These are phyloP conservation scores for Zosterops borbonicus DNA, from an alignment of 2,113 vertebrate genomes.

Conservation along the genomic window DNA sequence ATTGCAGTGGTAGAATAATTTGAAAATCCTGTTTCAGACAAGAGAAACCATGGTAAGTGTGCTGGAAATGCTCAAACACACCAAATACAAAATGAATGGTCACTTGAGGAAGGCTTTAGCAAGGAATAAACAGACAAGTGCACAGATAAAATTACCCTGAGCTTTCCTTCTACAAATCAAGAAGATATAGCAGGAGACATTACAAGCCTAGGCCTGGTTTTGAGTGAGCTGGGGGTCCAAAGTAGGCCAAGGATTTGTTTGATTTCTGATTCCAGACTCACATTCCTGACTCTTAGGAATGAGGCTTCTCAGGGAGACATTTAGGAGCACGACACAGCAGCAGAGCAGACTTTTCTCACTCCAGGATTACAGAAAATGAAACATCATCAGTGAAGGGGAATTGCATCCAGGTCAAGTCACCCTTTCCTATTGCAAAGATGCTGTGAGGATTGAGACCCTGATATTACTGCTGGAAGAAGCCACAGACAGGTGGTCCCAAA, in stretches of 20 bases:
- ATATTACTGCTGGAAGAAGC: not conserved
- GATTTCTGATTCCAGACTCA: not conserved
- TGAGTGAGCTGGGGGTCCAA: not conserved
- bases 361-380: not conserved
- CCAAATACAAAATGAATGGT: not conserved
- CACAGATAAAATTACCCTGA: not conserved
- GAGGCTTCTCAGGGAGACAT: not conserved
- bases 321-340: not conserved
- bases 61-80: not conserved
- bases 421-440: not conserved
- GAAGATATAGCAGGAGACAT: not conserved
- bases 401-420: not conserved
- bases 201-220: not conserved
- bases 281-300: not conserved
- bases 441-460: not conserved
- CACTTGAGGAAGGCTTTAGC: not conserved
- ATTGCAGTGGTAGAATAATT: not conserved
- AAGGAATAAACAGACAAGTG: not conserved
- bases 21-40: not conserved
- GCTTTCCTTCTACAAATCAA: constrained; percentile 4
- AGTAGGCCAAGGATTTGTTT: not conserved
- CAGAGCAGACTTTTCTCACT: not conserved
- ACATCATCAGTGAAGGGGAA: not conserved
- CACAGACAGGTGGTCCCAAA: not conserved
- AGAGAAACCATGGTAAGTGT: not conserved